Percentiles rank a stretch among this genome's conserved stretches.
These are phyloP conservation scores for Pseudopleuronectes americanus DNA, from an alignment of 2,797 vertebrate species.

Conservation along the genomic window DNA sequence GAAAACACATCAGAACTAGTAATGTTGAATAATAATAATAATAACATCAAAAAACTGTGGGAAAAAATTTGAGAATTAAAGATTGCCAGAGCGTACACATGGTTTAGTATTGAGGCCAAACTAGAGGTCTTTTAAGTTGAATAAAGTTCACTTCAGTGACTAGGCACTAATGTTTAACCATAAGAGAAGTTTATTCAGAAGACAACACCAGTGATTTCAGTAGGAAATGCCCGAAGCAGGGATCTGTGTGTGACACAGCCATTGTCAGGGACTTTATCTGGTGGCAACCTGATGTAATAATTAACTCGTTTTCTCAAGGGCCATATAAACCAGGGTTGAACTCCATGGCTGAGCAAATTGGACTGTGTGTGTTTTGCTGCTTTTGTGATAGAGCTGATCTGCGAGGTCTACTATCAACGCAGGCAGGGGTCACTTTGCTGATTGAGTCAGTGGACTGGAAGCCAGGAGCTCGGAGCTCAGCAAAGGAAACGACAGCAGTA, in stretches of 20 bases:
- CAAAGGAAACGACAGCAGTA: not conserved
- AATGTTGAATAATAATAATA: too few relatives aligned
- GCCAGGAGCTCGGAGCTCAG: not conserved
- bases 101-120: too few relatives aligned
- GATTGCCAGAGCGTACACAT: too few relatives aligned
- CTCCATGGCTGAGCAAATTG: slow-evolving; percentile 63
- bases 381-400: slow-evolving; percentile 62
- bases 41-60: too few relatives aligned
- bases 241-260: not conserved
- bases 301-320: slow-evolving; percentile 69
- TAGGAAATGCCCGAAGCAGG: not conserved
- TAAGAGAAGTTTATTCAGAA: not conserved
- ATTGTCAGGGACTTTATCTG: slow-evolving; percentile 27
- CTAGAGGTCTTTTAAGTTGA: too few relatives aligned
- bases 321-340: slow-evolving; percentile 69
- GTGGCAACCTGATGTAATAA: slow-evolving; percentile 70
- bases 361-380: slow-evolving; percentile 50
- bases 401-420: slow-evolving; percentile 48
- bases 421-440: slow-evolving; percentile 70
- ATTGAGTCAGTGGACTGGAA: slow-evolving; percentile 47
- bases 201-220: slow-evolving; percentile 1
- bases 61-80: too few relatives aligned
- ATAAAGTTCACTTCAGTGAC: not conserved
- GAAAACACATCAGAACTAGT: too few relatives aligned
- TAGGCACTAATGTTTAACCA: not conserved